Conservation (phyloP, 2,113 vertebrate genomes). For the Euleptes europaea region DNA sequence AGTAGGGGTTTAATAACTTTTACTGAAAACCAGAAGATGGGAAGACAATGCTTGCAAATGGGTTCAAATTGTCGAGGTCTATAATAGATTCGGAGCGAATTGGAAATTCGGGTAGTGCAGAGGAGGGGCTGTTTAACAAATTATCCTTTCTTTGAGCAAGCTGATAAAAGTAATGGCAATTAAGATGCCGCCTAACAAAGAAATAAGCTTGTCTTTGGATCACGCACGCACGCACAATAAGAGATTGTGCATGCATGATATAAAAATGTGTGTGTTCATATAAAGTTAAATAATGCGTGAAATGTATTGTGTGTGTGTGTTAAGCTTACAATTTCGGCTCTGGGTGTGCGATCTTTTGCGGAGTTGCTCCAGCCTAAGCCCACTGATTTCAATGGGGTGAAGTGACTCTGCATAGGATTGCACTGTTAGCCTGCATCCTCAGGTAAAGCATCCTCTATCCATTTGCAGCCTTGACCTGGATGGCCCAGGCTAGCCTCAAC, state of each 20-base stretch:
- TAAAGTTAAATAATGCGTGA: not conserved
- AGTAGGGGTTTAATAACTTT: conserved; percentile 12
- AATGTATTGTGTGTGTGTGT: not conserved
- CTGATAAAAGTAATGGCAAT: not conserved
- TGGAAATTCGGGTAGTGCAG: not conserved
- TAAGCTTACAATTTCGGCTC: not conserved
- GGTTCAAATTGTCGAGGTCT: not conserved
- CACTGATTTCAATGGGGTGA: too few relatives aligned
- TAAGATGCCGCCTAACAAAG: not conserved
- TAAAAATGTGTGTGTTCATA: not conserved
- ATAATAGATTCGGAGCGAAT: not conserved
- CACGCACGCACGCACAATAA: not conserved
- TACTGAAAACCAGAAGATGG: not conserved
- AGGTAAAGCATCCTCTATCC: too few relatives aligned
- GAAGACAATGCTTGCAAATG: conserved; percentile 17
- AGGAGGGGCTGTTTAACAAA: not conserved
- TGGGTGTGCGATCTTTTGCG: too few relatives aligned
- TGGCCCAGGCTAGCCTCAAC: too few relatives aligned
- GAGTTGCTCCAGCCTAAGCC: too few relatives aligned
- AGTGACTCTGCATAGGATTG: too few relatives aligned
- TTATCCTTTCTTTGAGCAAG: not conserved
- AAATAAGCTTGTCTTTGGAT: not conserved
- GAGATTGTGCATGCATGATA: not conserved
- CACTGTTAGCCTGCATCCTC: too few relatives aligned
- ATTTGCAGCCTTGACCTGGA: too few relatives aligned